Percentiles rank a stretch among this genome's conserved stretches.
Conservation (phyloP, 2,888 invertebrate species). For the Hyposoter dolosus region DNA sequence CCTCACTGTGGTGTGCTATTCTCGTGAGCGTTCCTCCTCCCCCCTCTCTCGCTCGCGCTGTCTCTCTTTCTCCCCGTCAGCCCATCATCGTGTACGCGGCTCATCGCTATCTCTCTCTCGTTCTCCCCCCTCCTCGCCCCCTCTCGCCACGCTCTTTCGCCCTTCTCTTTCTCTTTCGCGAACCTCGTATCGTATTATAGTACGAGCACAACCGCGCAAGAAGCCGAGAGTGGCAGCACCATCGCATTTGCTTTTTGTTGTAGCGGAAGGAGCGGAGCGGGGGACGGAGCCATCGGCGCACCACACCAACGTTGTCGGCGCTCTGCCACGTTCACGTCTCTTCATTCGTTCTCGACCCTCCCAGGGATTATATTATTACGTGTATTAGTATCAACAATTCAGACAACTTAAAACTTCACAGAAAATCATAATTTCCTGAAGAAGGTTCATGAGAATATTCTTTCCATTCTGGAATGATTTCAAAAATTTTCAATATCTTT, state of each 20-base stretch:
- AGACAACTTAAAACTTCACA: not conserved
- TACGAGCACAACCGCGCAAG: constrained; percentile 21
- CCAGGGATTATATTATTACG: constrained; percentile 19
- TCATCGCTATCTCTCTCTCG: constrained; percentile 3
- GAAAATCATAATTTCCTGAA: not conserved
- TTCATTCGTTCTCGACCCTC: constrained; percentile 59
- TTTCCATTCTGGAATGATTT: not conserved
- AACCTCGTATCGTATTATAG: constrained; percentile 28
- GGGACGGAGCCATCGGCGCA: constrained; percentile 14
- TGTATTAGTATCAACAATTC: constrained; percentile 10
- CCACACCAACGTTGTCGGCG: constrained; percentile 38
- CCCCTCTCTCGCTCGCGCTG: constrained; percentile 68
- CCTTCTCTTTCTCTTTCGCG: constrained; percentile 4
- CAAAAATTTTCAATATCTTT: not conserved
- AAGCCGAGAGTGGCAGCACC: constrained; percentile 40
- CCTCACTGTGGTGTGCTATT: constrained; percentile 77
- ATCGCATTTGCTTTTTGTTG: constrained; percentile 33
- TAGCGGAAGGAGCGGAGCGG: constrained; percentile 6
- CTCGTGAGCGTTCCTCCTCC: constrained; percentile 83
- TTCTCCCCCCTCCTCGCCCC: no score
- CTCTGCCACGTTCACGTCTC: constrained; percentile 61
- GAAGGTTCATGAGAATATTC: not conserved
- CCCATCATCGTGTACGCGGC: constrained; percentile 9
- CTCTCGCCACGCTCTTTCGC: constrained; percentile 9
- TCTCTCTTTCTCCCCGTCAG: constrained; percentile 11